Base-by-base conservation (phyloP, 2,113 vertebrate species). In the Anseranas semipalmata region DNA sequence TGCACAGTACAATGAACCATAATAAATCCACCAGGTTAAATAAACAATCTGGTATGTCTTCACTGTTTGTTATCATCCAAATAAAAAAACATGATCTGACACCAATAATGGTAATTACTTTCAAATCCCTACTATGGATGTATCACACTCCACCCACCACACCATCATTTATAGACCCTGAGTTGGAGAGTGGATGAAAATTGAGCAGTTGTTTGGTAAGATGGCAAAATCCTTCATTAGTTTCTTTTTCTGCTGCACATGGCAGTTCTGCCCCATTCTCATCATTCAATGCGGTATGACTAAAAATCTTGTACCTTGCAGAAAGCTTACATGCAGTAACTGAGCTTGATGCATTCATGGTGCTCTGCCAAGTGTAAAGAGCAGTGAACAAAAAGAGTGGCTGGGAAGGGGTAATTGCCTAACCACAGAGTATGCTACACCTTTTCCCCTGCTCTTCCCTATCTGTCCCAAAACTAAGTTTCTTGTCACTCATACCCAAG, bases 251-350 rank as follows among this genome's bases (percentile, higher is more conserved):
- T 82, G 80, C 67, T 94, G 19, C 1, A 2, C 68, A 86, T 45
- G 15, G 45, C 17, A 86, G 33, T 70, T 77, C 41, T 93, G 32
- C 75, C 87, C 10, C 35, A 52, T 66, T 96, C 90, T 96, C 45
- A 39, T 28, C 79, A 58, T 80, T 91, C 59, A 75, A n/a, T 43
- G n/a, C 59, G 89, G 79, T 78, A 70, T 88, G 43, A 96, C 85
- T 84, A 53, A 89, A 89, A 92, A 56, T 33, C 55, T 70, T 91
- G 66, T 78, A 77, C 28, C 39, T 70, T 84, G 50, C 41, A 92
- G 86, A 94, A 93, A 70, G 80, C 50, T 84, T 85, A 93, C 89
- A 59, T 89, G 86, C 71, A 93, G 60, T 81, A 81, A 87, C 45
- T 56, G 66, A 60, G 10, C 33, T 82, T 60, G 53, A 92, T 85